Percentiles rank a stretch among this genome's conserved stretches.
Conservation (phyloP, 2,113 vertebrate species). For the Corvus cornix region DNA sequence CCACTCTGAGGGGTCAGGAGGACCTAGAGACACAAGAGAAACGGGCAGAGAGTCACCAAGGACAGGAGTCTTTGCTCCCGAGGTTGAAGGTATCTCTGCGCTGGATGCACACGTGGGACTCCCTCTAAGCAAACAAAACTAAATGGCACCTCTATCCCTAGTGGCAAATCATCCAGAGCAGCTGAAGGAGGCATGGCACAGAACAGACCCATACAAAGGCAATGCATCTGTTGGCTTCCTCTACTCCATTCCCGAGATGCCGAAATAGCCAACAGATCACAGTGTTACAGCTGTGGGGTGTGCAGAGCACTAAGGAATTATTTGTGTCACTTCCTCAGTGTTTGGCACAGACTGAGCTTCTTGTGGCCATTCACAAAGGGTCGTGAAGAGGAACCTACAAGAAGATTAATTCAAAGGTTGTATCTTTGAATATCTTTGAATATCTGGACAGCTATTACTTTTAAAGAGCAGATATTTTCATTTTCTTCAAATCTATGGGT, state of each 20-base stretch:
- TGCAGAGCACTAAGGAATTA: neutral
- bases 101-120: neutral
- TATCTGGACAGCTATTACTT: slow-evolving; percentile 15
- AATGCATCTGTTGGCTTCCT: neutral
- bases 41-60: neutral
- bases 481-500: neutral
- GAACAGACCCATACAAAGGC: neutral
- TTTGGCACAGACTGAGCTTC: neutral
- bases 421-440: neutral
- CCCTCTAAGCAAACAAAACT: neutral
- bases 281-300: neutral
- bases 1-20: neutral
- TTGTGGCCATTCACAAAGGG: neutral
- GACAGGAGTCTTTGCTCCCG: neutral
- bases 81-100: neutral
- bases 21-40: neutral
- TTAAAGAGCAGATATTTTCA: neutral
- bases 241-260: neutral
- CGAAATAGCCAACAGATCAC: neutral
- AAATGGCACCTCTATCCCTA: neutral
- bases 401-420: neutral
- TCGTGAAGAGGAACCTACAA: neutral
- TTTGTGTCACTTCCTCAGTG: neutral
- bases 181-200: neutral
- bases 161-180: neutral